Percentiles rank a stretch among this genome's conserved stretches.
phyloP scores from a whole-genome alignment of 2,888 invertebrate species.

The Tridacna gigas region DNA sequence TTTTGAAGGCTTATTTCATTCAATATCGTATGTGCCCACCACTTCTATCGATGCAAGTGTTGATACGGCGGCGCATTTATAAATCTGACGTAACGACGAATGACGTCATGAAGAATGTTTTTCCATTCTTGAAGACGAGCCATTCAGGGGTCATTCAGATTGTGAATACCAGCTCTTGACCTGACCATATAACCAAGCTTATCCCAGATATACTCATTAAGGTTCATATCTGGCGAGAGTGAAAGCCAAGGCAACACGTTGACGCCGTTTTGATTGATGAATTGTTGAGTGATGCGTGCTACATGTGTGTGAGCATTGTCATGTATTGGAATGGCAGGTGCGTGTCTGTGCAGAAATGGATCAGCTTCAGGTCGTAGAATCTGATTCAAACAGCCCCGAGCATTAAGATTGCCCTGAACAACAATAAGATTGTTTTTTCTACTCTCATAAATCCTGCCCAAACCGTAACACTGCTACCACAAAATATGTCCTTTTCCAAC shows the following conservation, averaged over 20 bases:
- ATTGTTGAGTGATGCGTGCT: not conserved
- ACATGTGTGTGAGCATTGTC: not conserved
- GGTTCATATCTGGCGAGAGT: not conserved
- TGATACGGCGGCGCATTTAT: no score
- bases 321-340: not conserved
- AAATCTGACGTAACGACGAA: no score
- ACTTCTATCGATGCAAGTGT: no score
- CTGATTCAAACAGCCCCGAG: not conserved
- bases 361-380: not conserved
- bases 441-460: not conserved
- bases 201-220: no score
- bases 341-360: not conserved
- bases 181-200: no score
- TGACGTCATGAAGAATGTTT: no score
- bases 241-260: not conserved
- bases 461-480: not conserved
- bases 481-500: not conserved
- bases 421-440: not conserved
- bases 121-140: no score
- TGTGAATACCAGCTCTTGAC: no score
- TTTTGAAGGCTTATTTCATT: no score
- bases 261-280: not conserved
- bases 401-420: not conserved
- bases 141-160: no score
- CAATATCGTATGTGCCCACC: no score